Conservation (phyloP, 1,140 invertebrate genomes). For the Cylas formicarius region DNA sequence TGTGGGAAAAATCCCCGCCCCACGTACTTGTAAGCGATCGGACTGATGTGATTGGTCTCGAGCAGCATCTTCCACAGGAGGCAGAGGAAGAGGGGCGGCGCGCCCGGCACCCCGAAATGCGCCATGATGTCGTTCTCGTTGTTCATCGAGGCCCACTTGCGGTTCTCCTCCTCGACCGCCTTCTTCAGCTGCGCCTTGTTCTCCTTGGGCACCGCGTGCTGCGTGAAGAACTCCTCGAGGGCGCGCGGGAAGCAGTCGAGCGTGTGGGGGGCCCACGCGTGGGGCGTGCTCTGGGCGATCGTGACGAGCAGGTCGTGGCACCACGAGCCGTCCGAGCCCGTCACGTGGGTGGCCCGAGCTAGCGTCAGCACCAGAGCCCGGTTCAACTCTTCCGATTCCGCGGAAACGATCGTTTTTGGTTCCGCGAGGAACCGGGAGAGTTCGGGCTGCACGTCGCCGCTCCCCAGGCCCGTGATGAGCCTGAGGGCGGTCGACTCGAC, state of each 20-base stretch:
- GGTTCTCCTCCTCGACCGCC: conserved; percentile 88
- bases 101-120: conserved; percentile 86
- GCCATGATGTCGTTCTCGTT: conserved; percentile 94
- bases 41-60: conserved; percentile 86
- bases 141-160: conserved; percentile 94
- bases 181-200: conserved; percentile 87
- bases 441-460: conserved; percentile 84
- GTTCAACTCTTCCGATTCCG: conserved; percentile 93
- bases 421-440: conserved; percentile 81
- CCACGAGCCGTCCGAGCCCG: conserved; percentile 74
- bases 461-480: conserved; percentile 81
- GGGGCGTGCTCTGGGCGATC: conserved; percentile 90
- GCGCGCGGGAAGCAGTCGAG: conserved; percentile 84
- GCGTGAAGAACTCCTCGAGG: conserved; percentile 78
- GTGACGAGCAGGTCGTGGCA: conserved; percentile 84
- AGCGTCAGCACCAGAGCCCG: conserved; percentile 84
- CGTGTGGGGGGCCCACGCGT: conserved; percentile 89
- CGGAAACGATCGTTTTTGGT: conserved; percentile 80
- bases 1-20: too few species aligned
- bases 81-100: conserved; percentile 81
- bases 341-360: conserved; percentile 90
- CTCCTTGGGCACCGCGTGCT: conserved; percentile 77
- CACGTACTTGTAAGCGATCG: conserved; percentile 87
- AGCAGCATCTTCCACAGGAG: conserved; percentile 94
- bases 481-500: conserved; percentile 90